Evolutionary conservation across 2,113 vertebrate species (phyloP), one percentile per base, ranked within the genome.

Genomic region (Protobothrops flavoviridis): DNA sequence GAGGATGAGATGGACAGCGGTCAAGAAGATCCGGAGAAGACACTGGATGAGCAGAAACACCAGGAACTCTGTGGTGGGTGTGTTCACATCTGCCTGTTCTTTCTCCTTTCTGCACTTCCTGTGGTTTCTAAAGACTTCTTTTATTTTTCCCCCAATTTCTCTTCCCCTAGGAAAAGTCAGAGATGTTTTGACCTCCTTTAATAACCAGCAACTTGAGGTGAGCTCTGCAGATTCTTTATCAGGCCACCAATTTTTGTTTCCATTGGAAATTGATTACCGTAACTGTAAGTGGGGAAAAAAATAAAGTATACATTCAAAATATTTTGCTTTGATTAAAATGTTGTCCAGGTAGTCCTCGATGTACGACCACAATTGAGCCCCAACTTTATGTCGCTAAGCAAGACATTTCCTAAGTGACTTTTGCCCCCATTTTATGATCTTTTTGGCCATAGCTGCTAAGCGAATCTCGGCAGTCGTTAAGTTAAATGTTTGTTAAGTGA

Each of bases 141-240:
- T 39, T 20, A 11, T 3, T 2, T 1, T 0, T 9, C 48, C 21
- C 56, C 4, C 12, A 50, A 52, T 53, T 17, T 86, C 15, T 39
- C 43, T 59, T 59, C n/a, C 45, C 24, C 7, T n/a, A 98, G 98
- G 98, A 94, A 98, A 97, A 94, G 97, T 98, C 48, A 97, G 98
- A 92, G 98, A 98, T 56, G 96, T 99, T 50, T 96, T 99, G 94
- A 96, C 98, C 2, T 98, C 98, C 5, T 99, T 98, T 90, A 98
- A 98, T 95, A 98, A 98, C 43, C 98, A 99, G 88, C 99, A 98
- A 90, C 98, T 98, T 95, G 98, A 98, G 98, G 98, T 99, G 98
- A 97, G 96, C 94, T 87, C 33, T 24, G 7, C 56, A 43, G 93
- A 20, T 88, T 17, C 50, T 64, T 94, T 23, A 39, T 12, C 39